Evolutionary conservation across 2,113 vertebrate genomes (phyloP), one percentile per base, ranked within the genome.

Genomic region (Hypocryptadius cinnamomeus): DNA sequence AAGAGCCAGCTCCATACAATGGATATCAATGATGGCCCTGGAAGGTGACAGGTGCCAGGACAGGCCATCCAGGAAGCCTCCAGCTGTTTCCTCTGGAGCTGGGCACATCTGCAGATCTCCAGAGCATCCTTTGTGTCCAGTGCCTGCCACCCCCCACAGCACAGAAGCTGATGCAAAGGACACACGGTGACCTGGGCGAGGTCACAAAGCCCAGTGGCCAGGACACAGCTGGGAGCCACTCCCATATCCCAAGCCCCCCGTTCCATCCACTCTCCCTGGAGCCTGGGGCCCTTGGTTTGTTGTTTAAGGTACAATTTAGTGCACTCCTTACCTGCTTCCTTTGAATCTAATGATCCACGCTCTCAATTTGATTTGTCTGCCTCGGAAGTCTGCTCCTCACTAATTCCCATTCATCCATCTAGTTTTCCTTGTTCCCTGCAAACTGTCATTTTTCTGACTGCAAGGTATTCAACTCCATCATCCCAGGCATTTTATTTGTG

Each of bases 401-500:
- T 91, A 68, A 92, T 85, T 73, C 85, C 19, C 85, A 65, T 89
- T 70, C 84, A 65, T 72, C 73, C 72, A 54, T 37, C 92, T 79
- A 5, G 25, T 69, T 94, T 65, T 47, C 51, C 89, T 72, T 19
- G 24, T 73, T 93, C 71, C 35, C 61, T 63, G 66, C 24, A 87
- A 66, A 30, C 66, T 82, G 71, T 61, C 87, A 92, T 95, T 95
- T 95, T 60, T 89, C 80, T 85, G 82, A 87, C 85, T 40, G 71
- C 68, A 33, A n/a, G 5, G 0, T 73, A 28, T 59, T 79, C 85
- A 78, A 6, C 93, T 87, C 39, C 93, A 94, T 94, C 91, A 80
- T 93, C 79, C 54, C 60, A 57, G 85, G 74, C 87, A 51, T 66
- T 92, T 94, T 89, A 92, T 94, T 94, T 90, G 83, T 68, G 74